Conservation (phyloP, 2,888 invertebrate species). For the Ctena decussata region DNA sequence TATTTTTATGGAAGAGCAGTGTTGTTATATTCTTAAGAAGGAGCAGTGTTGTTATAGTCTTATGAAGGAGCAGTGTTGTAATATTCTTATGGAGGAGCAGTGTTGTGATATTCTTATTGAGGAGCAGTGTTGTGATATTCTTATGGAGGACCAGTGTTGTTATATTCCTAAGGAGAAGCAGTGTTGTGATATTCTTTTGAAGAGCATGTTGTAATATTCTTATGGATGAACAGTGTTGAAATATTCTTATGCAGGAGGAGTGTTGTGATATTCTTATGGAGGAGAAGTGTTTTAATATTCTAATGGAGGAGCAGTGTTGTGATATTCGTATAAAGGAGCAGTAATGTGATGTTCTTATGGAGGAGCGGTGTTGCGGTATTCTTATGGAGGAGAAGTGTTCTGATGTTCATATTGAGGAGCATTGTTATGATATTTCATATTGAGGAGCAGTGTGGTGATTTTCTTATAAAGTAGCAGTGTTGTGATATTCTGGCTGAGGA, state of each 20-base stretch:
- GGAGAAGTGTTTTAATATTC: background rate
- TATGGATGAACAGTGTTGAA: background rate
- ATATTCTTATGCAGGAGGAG: no score
- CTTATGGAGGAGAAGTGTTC: background rate
- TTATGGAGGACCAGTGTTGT: background rate
- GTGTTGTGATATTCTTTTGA: background rate
- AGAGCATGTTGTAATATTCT: background rate
- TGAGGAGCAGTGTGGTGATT: background rate
- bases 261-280: background rate
- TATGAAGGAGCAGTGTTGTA: background rate
- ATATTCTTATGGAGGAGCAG: background rate
- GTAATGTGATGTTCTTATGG: background rate
- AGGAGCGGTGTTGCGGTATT: background rate
- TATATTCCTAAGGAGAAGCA: background rate
- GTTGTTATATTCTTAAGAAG: background rate
- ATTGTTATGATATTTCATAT: no score
- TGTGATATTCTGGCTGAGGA: background rate
- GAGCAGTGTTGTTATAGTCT: background rate
- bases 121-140: background rate
- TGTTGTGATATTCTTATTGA: background rate
- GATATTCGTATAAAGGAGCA: background rate
- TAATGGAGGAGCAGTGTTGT: background rate
- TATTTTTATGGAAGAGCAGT: background rate
- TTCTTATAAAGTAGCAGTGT: background rate
- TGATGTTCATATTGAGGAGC: background rate